These are phyloP conservation scores for Psephotus haematonotus DNA, from an alignment of 2,113 vertebrate species.

Conservation along the genomic window DNA sequence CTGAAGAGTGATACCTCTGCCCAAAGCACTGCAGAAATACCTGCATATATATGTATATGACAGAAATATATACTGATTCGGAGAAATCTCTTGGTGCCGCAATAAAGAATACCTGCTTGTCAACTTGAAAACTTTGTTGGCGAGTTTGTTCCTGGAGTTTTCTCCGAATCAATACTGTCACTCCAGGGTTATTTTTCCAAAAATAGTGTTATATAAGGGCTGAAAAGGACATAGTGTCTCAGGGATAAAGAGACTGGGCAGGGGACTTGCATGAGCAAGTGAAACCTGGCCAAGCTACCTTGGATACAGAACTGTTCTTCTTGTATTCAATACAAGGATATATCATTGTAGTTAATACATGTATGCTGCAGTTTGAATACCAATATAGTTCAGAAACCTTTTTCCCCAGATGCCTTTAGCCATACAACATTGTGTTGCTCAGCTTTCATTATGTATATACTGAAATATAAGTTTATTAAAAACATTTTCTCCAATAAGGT, in stretches of 20 bases:
- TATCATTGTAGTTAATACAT: not conserved
- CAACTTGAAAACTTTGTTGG: too few relatives aligned
- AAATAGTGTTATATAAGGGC: not conserved
- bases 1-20: not conserved
- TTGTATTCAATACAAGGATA: not conserved
- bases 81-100: too few relatives aligned
- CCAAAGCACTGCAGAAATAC: not conserved
- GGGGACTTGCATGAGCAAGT: not conserved
- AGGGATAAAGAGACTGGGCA: not conserved
- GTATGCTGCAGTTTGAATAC: not conserved
- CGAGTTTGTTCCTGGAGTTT: too few relatives aligned
- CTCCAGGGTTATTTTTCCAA: not conserved
- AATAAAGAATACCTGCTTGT: too few relatives aligned
- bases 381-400: not conserved
- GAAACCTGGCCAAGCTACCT: not conserved
- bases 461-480: not conserved
- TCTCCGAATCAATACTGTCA: not conserved
- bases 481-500: not conserved
- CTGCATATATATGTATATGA: not conserved
- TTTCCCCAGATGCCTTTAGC: not conserved
- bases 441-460: not conserved
- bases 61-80: not conserved
- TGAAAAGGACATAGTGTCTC: not conserved
- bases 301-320: not conserved
- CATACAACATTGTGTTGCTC: not conserved